Evolutionary conservation across 2,797 vertebrate species (phyloP), one percentile per base, ranked within the genome.

Genomic region (Artibeus lituratus): DNA sequence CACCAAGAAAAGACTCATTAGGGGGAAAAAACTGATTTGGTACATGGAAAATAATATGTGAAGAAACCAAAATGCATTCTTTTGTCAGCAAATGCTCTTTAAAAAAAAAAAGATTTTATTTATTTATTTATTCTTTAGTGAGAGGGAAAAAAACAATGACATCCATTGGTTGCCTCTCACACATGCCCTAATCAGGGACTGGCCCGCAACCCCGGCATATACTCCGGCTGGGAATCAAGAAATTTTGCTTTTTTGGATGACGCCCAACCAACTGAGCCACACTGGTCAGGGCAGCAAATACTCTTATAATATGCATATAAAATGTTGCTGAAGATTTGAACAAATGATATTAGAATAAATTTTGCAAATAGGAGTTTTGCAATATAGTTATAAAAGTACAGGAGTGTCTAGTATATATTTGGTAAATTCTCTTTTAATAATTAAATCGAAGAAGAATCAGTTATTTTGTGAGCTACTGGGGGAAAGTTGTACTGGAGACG

Each of bases 21-120:
- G 47, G 86, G 32, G 81, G 51, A 42, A 42, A 67, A 35, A 2
- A 22, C 10, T 80, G n/a, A 59, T 92, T 29, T 15, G n/a, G 15
- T 59, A 74, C 47, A 39, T 90, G 59, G 72, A 94, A 90, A 92
- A 92, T 93, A 92, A 90, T 78, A 84, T 67, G 29, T 96, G 73
- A 95, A 72, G 87, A 88, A 88, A 80, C 35, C 29, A 57, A 94
- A 87, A 80, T 69, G 32, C 16, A 55, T 82, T 73, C 65, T 32
- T 93, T 87, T 93, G 32, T 88, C 83, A 77, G 6, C 67, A 95
- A 39, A 70, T 94, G 47, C 24, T 80, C 39, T 90, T 62, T 62
- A 6, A 32, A 42, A 42, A 42, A 42, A 59, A 62, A 65, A n/a
- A n/a, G 5, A 62, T 62, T 62, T 62, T 62, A 65, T 65, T 65